These are phyloP conservation scores for Phocides pigmalion DNA, from an alignment of 1,140 invertebrate genomes.

Conservation along the genomic window DNA sequence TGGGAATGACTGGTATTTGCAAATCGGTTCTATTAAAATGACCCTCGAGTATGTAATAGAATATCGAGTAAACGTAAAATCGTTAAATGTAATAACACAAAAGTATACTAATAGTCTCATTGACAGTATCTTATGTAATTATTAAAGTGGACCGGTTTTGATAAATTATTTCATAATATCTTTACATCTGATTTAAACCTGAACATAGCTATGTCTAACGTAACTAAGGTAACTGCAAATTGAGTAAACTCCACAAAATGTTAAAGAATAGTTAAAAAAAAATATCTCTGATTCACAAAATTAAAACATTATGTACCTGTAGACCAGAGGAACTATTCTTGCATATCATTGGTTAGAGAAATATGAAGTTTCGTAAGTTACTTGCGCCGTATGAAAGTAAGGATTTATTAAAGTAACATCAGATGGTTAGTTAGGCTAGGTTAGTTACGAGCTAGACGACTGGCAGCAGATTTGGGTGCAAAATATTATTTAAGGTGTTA, in stretches of 20 bases:
- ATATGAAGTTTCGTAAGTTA: not conserved
- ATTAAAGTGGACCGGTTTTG: not conserved
- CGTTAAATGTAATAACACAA: no score
- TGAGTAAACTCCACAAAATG: no score
- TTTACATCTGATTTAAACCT: not conserved
- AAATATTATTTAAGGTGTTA: constrained; percentile 63
- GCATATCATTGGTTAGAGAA: no score
- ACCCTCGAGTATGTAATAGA: no score
- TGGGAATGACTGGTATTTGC: no score
- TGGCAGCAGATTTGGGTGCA: constrained; percentile 50
- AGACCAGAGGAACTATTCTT: not conserved
- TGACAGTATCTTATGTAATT: not conserved
- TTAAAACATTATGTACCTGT: not conserved
- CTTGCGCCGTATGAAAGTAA: not conserved
- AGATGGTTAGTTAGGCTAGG: constrained; percentile 20
- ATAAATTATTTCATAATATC: not conserved
- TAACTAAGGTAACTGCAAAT: not conserved
- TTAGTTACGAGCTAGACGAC: constrained; percentile 23
- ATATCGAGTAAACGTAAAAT: no score
- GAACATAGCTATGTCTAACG: no score
- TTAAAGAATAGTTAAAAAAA: not conserved
- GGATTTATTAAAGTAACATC: constrained; percentile 6
- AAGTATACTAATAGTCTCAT: no score
- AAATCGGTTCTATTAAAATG: no score
- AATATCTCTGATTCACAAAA: not conserved